Percentiles rank a stretch among this genome's conserved stretches.
Evolutionary conservation across 2,888 invertebrate species (phyloP).

Genomic region (Agriopis aurantiaria): DNA sequence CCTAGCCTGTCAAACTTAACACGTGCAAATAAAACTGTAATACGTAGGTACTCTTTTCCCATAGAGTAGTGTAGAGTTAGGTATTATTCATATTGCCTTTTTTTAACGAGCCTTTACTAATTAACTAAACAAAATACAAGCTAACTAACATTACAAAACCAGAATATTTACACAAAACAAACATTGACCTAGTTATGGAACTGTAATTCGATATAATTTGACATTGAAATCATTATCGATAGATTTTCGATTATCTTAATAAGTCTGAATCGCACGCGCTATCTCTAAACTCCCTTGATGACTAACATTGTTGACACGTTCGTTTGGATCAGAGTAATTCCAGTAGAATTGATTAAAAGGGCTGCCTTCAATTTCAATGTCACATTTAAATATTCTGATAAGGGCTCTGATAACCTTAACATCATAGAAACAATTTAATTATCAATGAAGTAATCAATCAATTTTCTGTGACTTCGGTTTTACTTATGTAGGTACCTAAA

Average conservation of each 20-base stretch:
- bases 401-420: not conserved
- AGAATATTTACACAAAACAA: not conserved
- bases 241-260: not conserved
- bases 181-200: not conserved
- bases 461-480: no score
- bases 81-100: no score
- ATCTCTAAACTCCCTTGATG: not conserved
- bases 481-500: no score
- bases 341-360: conserved; percentile 9
- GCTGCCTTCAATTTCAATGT: conserved; percentile 2
- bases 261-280: not conserved
- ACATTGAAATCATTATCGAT: conserved; percentile 2
- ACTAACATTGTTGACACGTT: not conserved
- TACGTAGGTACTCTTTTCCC: no score
- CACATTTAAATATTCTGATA: not conserved
- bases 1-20: no score
- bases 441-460: not conserved
- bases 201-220: not conserved
- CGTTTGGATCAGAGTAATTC: not conserved
- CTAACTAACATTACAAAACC: not conserved
- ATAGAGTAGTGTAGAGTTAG: no score
- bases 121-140: no score
- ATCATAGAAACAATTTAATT: not conserved
- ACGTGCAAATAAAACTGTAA: no score
- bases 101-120: no score